phyloP scores from a whole-genome alignment of 2,113 vertebrate genomes.

The Loxodonta africana region DNA sequence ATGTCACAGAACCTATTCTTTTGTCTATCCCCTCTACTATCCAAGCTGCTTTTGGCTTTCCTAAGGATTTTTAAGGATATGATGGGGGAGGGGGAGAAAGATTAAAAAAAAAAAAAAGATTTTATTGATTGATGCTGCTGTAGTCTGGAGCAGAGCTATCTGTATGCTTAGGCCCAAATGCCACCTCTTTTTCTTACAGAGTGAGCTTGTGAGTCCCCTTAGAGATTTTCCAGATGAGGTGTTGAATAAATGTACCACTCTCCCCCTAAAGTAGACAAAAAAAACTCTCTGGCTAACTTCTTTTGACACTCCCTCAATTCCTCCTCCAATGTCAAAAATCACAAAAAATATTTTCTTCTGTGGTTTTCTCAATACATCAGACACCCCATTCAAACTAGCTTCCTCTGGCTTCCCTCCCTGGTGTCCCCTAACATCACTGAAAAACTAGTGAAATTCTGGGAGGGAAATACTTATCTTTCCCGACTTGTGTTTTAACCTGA shows the following conservation, averaged over 20 bases:
- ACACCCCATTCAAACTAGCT: not conserved
- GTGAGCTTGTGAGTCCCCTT: too few species aligned
- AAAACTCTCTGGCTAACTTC: not conserved
- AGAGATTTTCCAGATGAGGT: not conserved
- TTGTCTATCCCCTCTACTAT: not conserved
- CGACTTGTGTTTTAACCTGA: not conserved
- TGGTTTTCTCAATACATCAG: not conserved
- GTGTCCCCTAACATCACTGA: not conserved
- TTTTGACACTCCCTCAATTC: not conserved
- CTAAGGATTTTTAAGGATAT: too few species aligned
- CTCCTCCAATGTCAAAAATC: not conserved
- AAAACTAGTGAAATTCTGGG: not conserved
- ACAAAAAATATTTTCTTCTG: not conserved
- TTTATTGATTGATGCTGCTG: not conserved
- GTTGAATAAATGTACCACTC: not conserved
- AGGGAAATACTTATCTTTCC: not conserved
- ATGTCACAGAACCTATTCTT: not conserved
- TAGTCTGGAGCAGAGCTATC: not conserved
- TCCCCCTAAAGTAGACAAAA: not conserved
- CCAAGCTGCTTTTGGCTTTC: not conserved
- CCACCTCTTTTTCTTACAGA: not conserved
- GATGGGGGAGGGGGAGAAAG: too few species aligned
- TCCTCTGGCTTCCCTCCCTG: not conserved
- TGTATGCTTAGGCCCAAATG: rapidly evolving
- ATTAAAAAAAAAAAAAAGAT: not conserved